These are phyloP conservation scores for Psococerastis gibbosa DNA, from an alignment of 2,888 invertebrate genomes.

Conservation along the genomic window DNA sequence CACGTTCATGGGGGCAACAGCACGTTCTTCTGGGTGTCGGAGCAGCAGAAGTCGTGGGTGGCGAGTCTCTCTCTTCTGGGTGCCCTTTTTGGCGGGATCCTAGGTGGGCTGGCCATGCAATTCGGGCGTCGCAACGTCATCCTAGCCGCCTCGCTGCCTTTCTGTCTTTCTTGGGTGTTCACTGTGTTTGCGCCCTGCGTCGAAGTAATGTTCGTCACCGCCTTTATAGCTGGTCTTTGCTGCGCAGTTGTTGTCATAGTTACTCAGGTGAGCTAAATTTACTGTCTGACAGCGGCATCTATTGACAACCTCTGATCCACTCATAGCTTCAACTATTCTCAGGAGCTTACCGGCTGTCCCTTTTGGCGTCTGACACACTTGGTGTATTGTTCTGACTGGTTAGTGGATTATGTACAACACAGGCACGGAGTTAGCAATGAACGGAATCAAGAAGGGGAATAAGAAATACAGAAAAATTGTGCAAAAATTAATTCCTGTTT, in stretches of 20 bases:
- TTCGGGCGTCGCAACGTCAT: conserved; percentile 51
- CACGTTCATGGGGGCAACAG: conserved; percentile 20
- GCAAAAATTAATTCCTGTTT: too few relatives aligned
- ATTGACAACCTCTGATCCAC: too few relatives aligned
- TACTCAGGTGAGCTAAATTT: conserved; percentile 36
- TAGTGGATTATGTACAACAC: too few relatives aligned
- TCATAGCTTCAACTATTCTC: too few relatives aligned
- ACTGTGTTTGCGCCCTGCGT: conserved; percentile 61
- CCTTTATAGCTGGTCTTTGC: conserved; percentile 69
- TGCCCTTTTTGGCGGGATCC: conserved; percentile 58
- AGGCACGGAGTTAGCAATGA: too few relatives aligned
- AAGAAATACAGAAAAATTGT: too few relatives aligned
- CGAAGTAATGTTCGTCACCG: conserved; percentile 62
- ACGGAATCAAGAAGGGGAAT: too few relatives aligned
- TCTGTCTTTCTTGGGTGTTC: conserved; percentile 62
- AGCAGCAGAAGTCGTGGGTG: conserved; percentile 62
- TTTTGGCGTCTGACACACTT: too few relatives aligned
- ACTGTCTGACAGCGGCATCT: too few relatives aligned
- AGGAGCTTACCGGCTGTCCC: too few relatives aligned
- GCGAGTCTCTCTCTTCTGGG: conserved; percentile 62
- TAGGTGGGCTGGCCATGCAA: conserved; percentile 59
- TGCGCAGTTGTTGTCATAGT: conserved; percentile 58
- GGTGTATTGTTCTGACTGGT: too few relatives aligned
- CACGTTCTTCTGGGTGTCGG: conserved; percentile 17
- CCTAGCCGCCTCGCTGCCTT: conserved; percentile 50